Evolutionary conservation across 2,888 invertebrate genomes (phyloP).

Genomic region (Charanyca ferruginea): DNA sequence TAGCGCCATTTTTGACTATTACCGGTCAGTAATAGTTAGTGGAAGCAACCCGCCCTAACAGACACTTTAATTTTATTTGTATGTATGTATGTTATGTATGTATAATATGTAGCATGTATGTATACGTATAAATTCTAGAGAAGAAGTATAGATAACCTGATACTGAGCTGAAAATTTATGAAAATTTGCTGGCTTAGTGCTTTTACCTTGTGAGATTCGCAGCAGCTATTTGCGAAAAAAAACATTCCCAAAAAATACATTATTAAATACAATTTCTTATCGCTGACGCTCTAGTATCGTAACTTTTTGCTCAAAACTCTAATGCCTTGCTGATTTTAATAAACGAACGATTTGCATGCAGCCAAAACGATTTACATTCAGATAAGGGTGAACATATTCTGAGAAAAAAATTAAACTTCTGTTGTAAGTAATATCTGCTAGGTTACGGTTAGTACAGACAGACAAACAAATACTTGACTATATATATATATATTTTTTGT

Average conservation of each 20-base stretch:
- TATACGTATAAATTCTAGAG: no score
- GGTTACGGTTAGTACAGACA: not conserved
- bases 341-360: constrained; percentile 63
- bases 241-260: constrained; percentile 10
- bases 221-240: constrained; percentile 1
- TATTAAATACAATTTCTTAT: constrained; percentile 63
- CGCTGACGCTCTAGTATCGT: constrained; percentile 54
- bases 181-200: no score
- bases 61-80: no score
- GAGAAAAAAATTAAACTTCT: constrained; percentile 52
- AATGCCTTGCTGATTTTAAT: constrained; percentile 68
- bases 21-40: no score
- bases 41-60: no score
- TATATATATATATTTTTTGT: no score
- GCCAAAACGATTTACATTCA: constrained; percentile 58
- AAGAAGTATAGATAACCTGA: no score
- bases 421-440: constrained; percentile 28
- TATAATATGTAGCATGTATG: no score
- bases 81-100: no score
- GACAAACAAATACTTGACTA: no score
- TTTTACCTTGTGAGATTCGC: not conserved
- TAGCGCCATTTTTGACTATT: no score
- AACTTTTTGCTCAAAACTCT: constrained; percentile 62
- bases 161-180: no score
- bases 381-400: constrained; percentile 55